These are phyloP conservation scores for Apodemus sylvaticus DNA, from an alignment of 2,113 vertebrate species.

Conservation along the genomic window DNA sequence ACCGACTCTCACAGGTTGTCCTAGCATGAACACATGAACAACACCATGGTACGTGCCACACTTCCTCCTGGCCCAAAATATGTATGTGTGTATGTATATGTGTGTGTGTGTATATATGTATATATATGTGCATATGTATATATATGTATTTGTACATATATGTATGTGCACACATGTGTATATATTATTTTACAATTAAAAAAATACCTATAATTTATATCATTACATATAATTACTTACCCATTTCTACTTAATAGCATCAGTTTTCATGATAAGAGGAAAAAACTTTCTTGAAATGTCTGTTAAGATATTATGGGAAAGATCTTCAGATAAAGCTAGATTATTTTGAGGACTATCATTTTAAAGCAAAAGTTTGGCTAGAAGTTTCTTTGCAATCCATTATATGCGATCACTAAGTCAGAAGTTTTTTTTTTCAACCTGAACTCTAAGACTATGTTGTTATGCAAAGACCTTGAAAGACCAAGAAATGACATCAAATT, in stretches of 20 bases:
- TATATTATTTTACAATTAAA: background rate
- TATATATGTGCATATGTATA: too few species aligned
- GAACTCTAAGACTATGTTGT: slow-evolving; percentile 32
- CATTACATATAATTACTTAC: too few species aligned
- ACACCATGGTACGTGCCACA: too few species aligned
- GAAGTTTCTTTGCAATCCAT: slow-evolving; percentile 69
- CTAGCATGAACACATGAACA: too few species aligned
- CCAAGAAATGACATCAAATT: slow-evolving; percentile 81
- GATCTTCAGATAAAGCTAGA: background rate
- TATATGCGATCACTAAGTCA: slow-evolving; percentile 28
- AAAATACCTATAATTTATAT: background rate
- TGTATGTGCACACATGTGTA: too few species aligned
- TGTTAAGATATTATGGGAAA: background rate
- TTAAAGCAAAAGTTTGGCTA: slow-evolving; percentile 54
- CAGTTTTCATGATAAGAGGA: background rate
- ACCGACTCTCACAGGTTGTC: background rate
- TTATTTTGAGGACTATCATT: slow-evolving; percentile 48
- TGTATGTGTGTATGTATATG: too few species aligned
- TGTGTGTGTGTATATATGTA: too few species aligned
- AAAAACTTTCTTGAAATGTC: background rate
- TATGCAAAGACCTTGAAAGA: slow-evolving; percentile 75
- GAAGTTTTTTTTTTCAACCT: slow-evolving; percentile 42
- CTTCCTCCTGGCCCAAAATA: background rate
- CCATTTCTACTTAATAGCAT: background rate
- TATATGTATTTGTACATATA: too few species aligned